Percentiles rank a stretch among this genome's conserved stretches.
Conservation (phyloP, 35 echinoderm and acorn worm genomes). For the Ophiothrix spiculata region DNA sequence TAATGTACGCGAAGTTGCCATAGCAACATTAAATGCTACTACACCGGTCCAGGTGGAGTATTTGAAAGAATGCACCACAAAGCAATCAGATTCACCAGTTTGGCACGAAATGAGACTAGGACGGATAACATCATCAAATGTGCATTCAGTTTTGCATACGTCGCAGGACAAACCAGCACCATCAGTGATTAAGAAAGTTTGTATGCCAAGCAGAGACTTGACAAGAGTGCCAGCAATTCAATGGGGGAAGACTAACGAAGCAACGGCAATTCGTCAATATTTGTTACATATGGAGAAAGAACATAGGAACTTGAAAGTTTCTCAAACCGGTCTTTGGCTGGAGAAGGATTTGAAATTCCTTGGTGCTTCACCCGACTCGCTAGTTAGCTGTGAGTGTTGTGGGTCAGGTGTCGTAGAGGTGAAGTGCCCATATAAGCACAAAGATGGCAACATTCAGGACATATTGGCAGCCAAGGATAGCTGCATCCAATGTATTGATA, state of each 20-base stretch:
- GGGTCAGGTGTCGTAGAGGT: not conserved
- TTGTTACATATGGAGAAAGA: not conserved
- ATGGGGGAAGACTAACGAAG: not conserved
- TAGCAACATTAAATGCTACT: not conserved
- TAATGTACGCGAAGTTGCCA: not conserved
- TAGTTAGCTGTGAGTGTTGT: not conserved
- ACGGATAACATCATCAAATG: not conserved
- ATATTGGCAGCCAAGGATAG: not conserved
- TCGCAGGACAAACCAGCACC: not conserved
- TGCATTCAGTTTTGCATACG: not conserved
- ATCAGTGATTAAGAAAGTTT: not conserved
- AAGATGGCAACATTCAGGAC: not conserved
- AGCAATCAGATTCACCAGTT: not conserved
- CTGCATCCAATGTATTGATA: not conserved
- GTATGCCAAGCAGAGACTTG: not conserved
- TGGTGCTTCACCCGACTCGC: not conserved
- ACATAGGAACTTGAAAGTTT: not conserved
- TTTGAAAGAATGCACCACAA: not conserved
- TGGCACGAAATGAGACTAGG: constrained; percentile 19
- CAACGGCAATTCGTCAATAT: not conserved
- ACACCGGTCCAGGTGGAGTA: not conserved
- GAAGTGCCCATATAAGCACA: constrained; percentile 6
- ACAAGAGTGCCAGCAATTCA: not conserved
- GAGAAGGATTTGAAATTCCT: not conserved
- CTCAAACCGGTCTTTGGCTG: not conserved